phyloP scores from a whole-genome alignment of 1,140 invertebrate genomes.

The Mesaphorura yosii region DNA sequence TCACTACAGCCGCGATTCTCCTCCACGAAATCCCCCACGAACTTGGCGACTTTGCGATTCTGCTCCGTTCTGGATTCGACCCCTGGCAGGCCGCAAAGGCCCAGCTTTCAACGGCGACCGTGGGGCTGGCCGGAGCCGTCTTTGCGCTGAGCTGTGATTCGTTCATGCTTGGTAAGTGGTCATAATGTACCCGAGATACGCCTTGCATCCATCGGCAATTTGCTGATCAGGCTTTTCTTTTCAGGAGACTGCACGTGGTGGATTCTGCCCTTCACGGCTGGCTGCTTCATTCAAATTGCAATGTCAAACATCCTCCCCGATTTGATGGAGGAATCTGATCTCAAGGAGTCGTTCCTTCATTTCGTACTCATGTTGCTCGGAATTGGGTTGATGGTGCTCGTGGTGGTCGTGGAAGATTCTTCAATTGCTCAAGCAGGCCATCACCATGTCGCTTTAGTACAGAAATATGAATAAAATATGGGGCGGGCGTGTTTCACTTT shows the following conservation, averaged over 20 bases:
- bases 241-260: conserved; percentile 75
- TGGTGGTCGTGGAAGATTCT: no score
- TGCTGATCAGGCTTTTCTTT: no score
- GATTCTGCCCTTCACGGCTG: conserved; percentile 92
- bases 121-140: conserved; percentile 71
- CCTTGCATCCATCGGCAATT: neutral
- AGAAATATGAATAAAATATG: no score
- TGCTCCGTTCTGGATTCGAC: conserved; percentile 78
- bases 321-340: conserved; percentile 63
- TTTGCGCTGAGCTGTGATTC: conserved; percentile 16
- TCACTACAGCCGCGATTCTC: conserved; percentile 81
- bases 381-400: conserved; percentile 61
- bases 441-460: no score
- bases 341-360: conserved; percentile 71
- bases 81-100: conserved; percentile 85
- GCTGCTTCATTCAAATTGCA: conserved; percentile 90
- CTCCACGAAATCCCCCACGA: conserved; percentile 92
- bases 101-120: conserved; percentile 72
- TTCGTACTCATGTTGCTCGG: conserved; percentile 59
- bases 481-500: no score
- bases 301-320: conserved; percentile 86
- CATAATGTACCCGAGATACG: neutral
- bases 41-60: conserved; percentile 90
- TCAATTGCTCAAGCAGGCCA: no score
- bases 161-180: conserved; percentile 26